A percentile compares a stretch with the other conserved stretches of the same genome.
phyloP scores from a whole-genome alignment of 1,140 invertebrate species.

The Chymomyza costata region DNA sequence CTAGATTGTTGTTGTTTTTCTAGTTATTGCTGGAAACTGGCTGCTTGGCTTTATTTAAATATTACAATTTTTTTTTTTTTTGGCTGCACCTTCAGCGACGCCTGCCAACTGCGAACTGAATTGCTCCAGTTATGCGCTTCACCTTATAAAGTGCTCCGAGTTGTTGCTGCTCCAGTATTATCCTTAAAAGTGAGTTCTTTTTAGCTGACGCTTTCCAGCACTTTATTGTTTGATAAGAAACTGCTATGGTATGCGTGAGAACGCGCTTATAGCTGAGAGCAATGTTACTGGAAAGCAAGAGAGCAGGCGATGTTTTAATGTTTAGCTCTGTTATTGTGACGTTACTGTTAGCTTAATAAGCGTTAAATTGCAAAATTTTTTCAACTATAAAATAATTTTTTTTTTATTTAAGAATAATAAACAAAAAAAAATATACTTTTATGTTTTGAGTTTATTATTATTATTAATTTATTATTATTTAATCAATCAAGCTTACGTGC shows the following conservation, averaged over 20 bases:
- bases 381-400: too few relatives aligned
- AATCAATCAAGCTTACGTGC: too few relatives aligned
- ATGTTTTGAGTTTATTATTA: too few relatives aligned
- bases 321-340: too few relatives aligned
- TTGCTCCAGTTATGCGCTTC: conserved; percentile 67
- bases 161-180: conserved; percentile 39
- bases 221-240: conserved; percentile 53
- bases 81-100: conserved; percentile 50
- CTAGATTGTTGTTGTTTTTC: conserved; percentile 14
- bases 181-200: conserved; percentile 52
- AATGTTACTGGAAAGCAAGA: conserved; percentile 21
- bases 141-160: conserved; percentile 50
- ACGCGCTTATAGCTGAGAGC: conserved; percentile 19
- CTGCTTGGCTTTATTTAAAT: conserved; percentile 16
- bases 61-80: not conserved
- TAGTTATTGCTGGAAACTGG: conserved; percentile 15
- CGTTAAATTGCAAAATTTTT: too few relatives aligned
- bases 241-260: conserved; percentile 24
- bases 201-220: conserved; percentile 42
- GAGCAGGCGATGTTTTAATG: too few relatives aligned
- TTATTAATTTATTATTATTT: too few relatives aligned
- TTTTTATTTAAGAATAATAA: too few relatives aligned
- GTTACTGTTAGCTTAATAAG: too few relatives aligned
- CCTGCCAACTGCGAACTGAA: conserved; percentile 71
- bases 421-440: too few relatives aligned